Percentiles rank a stretch among this genome's conserved stretches.
Evolutionary conservation across 2,113 vertebrate genomes (phyloP).

Genomic region (Panthera uncia): DNA sequence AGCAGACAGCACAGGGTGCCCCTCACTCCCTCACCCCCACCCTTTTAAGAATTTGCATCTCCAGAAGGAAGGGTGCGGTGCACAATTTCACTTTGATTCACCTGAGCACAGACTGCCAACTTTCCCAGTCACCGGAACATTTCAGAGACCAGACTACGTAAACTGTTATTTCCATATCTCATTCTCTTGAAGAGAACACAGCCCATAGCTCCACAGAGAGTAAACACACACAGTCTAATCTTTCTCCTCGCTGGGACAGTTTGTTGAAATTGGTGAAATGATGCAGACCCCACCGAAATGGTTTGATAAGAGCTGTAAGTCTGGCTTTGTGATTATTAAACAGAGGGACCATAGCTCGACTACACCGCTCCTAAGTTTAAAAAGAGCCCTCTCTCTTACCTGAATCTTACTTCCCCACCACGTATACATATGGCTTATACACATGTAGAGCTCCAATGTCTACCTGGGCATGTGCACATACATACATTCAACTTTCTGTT

Average conservation of each 20-base stretch:
- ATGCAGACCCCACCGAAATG: constrained; percentile 80
- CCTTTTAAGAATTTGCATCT: not conserved
- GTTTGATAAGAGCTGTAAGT: constrained; percentile 85
- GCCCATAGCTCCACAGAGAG: constrained; percentile 77
- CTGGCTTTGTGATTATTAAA: constrained; percentile 84
- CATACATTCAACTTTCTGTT: not conserved
- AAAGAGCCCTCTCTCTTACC: constrained; percentile 70
- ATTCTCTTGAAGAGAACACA: constrained; percentile 72
- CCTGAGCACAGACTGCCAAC: not conserved
- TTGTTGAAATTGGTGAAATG: constrained; percentile 89
- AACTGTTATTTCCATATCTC: constrained; percentile 75
- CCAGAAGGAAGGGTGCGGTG: accelerated
- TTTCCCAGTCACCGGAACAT: not conserved
- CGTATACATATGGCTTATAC: not conserved
- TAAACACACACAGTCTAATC: constrained; percentile 86
- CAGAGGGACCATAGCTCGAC: constrained; percentile 73
- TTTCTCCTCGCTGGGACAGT: constrained; percentile 79
- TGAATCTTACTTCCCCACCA: constrained; percentile 65
- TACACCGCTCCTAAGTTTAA: constrained; percentile 80
- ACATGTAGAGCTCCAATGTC: not conserved
- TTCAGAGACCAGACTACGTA: constrained; percentile 60
- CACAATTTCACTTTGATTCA: constrained; percentile 12
- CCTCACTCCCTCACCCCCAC: too few relatives aligned
- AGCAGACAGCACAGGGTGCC: not conserved
- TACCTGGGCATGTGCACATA: not conserved